Evolutionary conservation across 2,888 invertebrate species (phyloP).

Genomic region (Machimus atricapillus): DNA sequence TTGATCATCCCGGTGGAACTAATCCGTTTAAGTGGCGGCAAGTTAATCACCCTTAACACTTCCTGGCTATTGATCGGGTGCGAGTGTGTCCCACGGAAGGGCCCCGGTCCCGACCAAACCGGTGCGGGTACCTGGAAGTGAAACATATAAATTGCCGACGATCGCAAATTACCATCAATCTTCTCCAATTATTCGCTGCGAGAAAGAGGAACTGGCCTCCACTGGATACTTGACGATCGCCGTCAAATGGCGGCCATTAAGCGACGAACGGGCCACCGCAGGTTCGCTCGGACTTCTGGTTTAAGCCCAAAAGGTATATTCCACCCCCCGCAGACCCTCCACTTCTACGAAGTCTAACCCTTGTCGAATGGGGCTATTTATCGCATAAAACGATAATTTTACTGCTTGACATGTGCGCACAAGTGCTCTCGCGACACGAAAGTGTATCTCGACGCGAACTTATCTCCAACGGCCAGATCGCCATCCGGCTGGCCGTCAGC

Average conservation of each 20-base stretch:
- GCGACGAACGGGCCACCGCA: neutral
- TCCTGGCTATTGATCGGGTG: slow-evolving; percentile 37
- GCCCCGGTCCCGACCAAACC: neutral
- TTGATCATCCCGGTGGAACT: neutral
- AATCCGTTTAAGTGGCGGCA: slow-evolving; percentile 17
- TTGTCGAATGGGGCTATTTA: slow-evolving; percentile 31
- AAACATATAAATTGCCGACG: slow-evolving; percentile 44
- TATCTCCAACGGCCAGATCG: neutral
- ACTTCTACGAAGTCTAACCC: neutral
- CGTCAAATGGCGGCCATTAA: slow-evolving; percentile 40
- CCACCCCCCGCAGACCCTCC: neutral
- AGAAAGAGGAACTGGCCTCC: slow-evolving; percentile 41
- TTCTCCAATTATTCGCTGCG: slow-evolving; percentile 45
- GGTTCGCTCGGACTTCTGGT: neutral
- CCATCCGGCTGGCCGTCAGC: neutral
- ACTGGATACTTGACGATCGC: slow-evolving; percentile 43
- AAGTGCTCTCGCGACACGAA: slow-evolving; percentile 40
- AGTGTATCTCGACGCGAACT: slow-evolving; percentile 17
- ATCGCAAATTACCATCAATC: slow-evolving; percentile 47
- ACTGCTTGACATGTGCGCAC: slow-evolving; percentile 34
- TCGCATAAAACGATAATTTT: slow-evolving; percentile 46
- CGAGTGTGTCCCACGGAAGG: neutral
- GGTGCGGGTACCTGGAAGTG: slow-evolving; percentile 43
- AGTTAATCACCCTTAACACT: slow-evolving; percentile 45
- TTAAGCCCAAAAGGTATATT: slow-evolving; percentile 2